Percentiles rank a stretch among this genome's conserved stretches.
Conservation (phyloP, 2,888 invertebrate species). For the Drosophila gaucha region DNA sequence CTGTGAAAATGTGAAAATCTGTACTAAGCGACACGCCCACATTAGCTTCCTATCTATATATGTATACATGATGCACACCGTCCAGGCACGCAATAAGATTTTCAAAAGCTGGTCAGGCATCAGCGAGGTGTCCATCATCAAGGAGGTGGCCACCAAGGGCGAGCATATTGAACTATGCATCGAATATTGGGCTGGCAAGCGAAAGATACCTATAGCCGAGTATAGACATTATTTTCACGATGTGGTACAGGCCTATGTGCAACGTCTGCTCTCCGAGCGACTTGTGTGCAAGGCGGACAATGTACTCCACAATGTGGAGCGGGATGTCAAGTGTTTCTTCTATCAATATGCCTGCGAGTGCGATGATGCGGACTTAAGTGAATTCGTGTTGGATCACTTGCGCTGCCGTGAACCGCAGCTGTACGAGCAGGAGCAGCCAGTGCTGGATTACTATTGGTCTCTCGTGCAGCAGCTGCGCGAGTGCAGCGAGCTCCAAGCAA, state of each 20-base stretch:
- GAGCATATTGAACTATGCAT: conserved; percentile 82
- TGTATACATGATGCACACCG: conserved; percentile 59
- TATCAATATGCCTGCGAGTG: conserved; percentile 87
- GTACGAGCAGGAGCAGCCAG: conserved; percentile 70
- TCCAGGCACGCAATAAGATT: conserved; percentile 78
- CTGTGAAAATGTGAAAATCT: conserved; percentile 42
- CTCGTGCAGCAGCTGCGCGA: conserved; percentile 74
- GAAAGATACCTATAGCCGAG: conserved; percentile 66
- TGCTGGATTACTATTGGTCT: conserved; percentile 80
- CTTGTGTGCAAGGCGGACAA: conserved; percentile 82
- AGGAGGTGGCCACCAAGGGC: conserved; percentile 84
- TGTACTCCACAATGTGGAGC: conserved; percentile 79
- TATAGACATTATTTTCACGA: conserved; percentile 81
- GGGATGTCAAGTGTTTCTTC: conserved; percentile 81
- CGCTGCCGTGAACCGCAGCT: conserved; percentile 85
- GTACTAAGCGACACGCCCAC: conserved; percentile 10
- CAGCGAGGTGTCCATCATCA: conserved; percentile 82
- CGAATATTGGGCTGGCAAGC: conserved; percentile 79
- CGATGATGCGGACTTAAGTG: conserved; percentile 86
- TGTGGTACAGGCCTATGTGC: conserved; percentile 82
- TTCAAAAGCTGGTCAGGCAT: conserved; percentile 82
- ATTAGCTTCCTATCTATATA: background rate
- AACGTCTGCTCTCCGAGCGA: conserved; percentile 81
- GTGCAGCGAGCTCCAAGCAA: conserved; percentile 49
- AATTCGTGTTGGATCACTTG: conserved; percentile 89